These are phyloP conservation scores for Caenorhabditis macrosperma DNA, from an alignment of 2,888 invertebrate genomes.

Conservation along the genomic window DNA sequence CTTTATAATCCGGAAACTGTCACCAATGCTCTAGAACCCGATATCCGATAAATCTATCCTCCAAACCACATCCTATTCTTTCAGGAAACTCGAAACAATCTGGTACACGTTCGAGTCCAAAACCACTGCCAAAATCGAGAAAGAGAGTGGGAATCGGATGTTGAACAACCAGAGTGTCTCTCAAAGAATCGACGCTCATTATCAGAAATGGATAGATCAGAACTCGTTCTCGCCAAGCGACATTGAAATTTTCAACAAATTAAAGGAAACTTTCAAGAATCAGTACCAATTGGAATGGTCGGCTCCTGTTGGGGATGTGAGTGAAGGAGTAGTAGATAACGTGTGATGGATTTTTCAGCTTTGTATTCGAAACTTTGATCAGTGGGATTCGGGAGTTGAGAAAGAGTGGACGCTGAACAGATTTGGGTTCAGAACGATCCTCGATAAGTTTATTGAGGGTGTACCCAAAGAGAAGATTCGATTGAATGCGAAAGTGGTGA, in stretches of 20 bases:
- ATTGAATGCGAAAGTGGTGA: conserved; percentile 61
- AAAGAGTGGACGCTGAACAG: conserved; percentile 49
- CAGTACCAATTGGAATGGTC: conserved; percentile 70
- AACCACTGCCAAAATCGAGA: conserved; percentile 6
- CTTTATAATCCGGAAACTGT: no score
- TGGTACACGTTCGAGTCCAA: conserved; percentile 25
- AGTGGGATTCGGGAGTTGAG: conserved; percentile 67
- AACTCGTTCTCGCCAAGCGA: neutral
- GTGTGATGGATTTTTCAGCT: conserved; percentile 51
- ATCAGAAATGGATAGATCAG: neutral
- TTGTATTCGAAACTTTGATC: conserved; percentile 64
- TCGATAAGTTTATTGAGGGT: conserved; percentile 56
- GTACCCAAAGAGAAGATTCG: conserved; percentile 58
- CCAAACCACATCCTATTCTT: neutral
- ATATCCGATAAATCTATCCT: no score
- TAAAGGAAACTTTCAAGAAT: conserved; percentile 21
- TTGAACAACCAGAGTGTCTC: conserved; percentile 2
- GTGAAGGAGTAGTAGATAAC: neutral
- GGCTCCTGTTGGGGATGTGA: conserved; percentile 60
- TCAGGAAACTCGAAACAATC: conserved; percentile 7
- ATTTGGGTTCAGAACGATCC: conserved; percentile 64
- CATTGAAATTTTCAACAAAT: neutral
- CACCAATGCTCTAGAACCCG: no score
- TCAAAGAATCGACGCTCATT: conserved; percentile 21
- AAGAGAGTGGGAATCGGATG: conserved; percentile 1